These are phyloP conservation scores for Acleris literana DNA, from an alignment of 2,888 invertebrate species.

Conservation along the genomic window DNA sequence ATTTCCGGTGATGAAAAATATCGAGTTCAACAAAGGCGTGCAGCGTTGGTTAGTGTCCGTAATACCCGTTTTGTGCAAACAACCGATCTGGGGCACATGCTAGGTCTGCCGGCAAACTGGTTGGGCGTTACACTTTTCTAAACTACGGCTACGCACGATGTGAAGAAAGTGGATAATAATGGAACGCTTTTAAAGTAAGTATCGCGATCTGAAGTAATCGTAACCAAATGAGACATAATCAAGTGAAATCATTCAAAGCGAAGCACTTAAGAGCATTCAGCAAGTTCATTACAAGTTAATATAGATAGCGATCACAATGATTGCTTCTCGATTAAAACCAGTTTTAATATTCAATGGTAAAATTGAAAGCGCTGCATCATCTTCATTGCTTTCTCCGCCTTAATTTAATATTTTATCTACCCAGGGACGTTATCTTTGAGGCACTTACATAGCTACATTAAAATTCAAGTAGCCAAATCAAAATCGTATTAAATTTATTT, in stretches of 20 bases:
- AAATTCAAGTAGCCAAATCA: no score
- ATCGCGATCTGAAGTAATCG: conserved; percentile 19
- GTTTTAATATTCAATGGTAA: conserved; percentile 25
- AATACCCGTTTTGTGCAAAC: conserved; percentile 66
- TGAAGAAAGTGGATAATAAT: conserved; percentile 21
- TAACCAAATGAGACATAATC: conserved; percentile 15
- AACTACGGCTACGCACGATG: conserved; percentile 15
- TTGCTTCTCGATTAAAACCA: conserved; percentile 18
- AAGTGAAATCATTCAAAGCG: conserved; percentile 27
- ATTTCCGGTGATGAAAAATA: conserved; percentile 37
- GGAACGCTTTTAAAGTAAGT: conserved; percentile 11
- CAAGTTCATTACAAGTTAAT: conserved; percentile 20
- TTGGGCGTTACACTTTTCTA: conserved; percentile 32
- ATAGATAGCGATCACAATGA: conserved; percentile 19
- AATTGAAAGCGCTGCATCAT: conserved; percentile 32
- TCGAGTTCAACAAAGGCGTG: conserved; percentile 41
- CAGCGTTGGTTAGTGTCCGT: conserved; percentile 55
- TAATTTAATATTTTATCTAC: conserved; percentile 12
- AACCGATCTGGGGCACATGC: conserved; percentile 58
- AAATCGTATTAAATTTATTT: no score
- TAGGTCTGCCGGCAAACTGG: conserved; percentile 47
- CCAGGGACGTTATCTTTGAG: background rate
- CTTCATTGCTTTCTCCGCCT: conserved; percentile 29
- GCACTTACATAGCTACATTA: no score
- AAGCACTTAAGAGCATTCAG: conserved; percentile 10